These are phyloP conservation scores for Ametastegia equiseti DNA, from an alignment of 2,888 invertebrate genomes.

Conservation along the genomic window DNA sequence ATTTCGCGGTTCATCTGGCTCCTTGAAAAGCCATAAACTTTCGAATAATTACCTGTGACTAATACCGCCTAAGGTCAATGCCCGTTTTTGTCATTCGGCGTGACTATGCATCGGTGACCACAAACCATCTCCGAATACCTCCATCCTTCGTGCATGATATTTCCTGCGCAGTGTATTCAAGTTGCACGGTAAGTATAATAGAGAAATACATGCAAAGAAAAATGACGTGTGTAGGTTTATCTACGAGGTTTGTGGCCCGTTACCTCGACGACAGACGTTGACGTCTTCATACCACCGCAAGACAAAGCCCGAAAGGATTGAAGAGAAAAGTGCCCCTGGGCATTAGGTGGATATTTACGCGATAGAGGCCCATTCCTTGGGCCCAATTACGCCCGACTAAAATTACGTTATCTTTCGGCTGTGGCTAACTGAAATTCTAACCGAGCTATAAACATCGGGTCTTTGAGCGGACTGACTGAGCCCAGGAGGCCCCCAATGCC, in stretches of 20 bases:
- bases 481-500: slow-evolving; percentile 36
- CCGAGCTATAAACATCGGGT: slow-evolving; percentile 47
- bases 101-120: neutral
- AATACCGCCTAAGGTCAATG: slow-evolving; percentile 10
- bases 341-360: slow-evolving; percentile 70
- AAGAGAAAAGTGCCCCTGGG: slow-evolving; percentile 61
- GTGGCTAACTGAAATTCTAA: slow-evolving; percentile 66
- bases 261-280: slow-evolving; percentile 31
- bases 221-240: slow-evolving; percentile 2
- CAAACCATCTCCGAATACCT: neutral
- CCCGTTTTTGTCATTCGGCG: slow-evolving; percentile 11
- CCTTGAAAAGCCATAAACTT: neutral
- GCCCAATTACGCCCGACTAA: slow-evolving; percentile 65
- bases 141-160: neutral
- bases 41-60: slow-evolving; percentile 23
- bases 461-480: slow-evolving; percentile 24
- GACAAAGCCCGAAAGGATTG: slow-evolving; percentile 48
- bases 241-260: neutral
- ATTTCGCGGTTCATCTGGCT: slow-evolving; percentile 14
- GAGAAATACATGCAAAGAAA: neutral
- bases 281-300: slow-evolving; percentile 44
- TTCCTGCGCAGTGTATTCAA: neutral
- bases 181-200: neutral
- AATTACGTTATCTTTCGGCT: slow-evolving; percentile 67
- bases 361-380: slow-evolving; percentile 57